Conservation (phyloP, 1,140 invertebrate genomes). For the Augochlora pura region DNA sequence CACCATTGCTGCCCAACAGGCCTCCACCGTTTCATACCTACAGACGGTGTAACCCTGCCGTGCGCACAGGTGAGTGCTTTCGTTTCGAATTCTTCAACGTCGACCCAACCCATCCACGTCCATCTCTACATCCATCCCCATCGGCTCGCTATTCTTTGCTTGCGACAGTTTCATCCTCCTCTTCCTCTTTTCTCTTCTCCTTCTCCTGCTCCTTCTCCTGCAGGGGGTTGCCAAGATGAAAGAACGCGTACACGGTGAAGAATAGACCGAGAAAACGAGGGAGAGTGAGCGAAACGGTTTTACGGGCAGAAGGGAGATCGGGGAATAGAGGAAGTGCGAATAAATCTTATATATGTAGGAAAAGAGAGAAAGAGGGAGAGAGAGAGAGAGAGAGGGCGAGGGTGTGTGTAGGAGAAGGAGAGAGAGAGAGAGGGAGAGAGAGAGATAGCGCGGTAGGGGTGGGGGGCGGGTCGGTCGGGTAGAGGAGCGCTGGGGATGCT, state of each 20-base stretch:
- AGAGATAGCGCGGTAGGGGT: background rate
- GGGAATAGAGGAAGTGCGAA: background rate
- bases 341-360: background rate
- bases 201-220: background rate
- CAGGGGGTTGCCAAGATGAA: background rate
- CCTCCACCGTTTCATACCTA: slow-evolving; percentile 36
- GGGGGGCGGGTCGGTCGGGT: background rate
- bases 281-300: background rate
- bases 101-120: too few species aligned
- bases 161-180: background rate
- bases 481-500: background rate
- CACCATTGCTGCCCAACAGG: slow-evolving; percentile 50
- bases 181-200: too few species aligned
- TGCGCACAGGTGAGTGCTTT: slow-evolving; percentile 44
- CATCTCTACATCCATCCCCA: background rate
- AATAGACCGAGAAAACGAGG: background rate
- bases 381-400: too few species aligned
- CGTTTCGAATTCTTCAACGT: background rate
- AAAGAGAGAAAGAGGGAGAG: background rate
- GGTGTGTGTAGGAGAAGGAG: background rate
- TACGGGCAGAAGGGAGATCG: background rate
- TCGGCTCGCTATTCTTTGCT: background rate
- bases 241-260: background rate
- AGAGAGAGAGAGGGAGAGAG: background rate
- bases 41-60: slow-evolving; percentile 48